Percentiles rank a stretch among this genome's conserved stretches.
These are phyloP conservation scores for Gastrophryne carolinensis DNA, from an alignment of 2,797 vertebrate genomes.

Conservation along the genomic window DNA sequence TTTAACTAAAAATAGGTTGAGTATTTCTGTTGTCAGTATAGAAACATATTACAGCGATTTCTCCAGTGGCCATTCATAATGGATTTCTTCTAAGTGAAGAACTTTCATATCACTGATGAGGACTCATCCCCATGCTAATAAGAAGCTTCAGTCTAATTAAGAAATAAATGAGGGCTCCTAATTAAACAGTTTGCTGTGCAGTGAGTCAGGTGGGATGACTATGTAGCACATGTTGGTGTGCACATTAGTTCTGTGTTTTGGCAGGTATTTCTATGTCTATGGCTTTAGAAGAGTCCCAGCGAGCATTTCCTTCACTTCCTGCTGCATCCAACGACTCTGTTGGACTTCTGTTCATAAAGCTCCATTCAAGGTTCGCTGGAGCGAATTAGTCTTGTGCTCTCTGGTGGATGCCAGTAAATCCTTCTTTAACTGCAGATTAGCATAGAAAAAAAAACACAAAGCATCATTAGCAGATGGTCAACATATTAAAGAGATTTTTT, in stretches of 20 bases:
- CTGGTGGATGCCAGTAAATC: slow-evolving; percentile 29
- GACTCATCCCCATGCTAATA: slow-evolving; percentile 36
- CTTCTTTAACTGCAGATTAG: slow-evolving; percentile 18
- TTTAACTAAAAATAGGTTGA: slow-evolving; percentile 4
- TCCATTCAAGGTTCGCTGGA: slow-evolving; percentile 1
- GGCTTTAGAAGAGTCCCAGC: background rate
- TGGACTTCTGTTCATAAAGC: background rate
- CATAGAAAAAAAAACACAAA: slow-evolving; percentile 25
- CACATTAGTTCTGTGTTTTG: slow-evolving; percentile 25
- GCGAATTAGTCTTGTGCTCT: slow-evolving; percentile 3
- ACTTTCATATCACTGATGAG: slow-evolving; percentile 38
- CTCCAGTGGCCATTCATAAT: slow-evolving; percentile 34
- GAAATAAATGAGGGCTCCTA: slow-evolving; percentile 47
- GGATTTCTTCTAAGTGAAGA: slow-evolving; percentile 45
- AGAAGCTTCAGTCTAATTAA: slow-evolving; percentile 47
- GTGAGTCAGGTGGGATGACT: slow-evolving; percentile 30
- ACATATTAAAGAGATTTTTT: background rate
- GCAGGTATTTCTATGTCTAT: slow-evolving; percentile 22
- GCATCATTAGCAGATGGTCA: slow-evolving; percentile 30
- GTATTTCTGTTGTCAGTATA: slow-evolving; percentile 9
- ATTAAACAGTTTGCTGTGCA: slow-evolving; percentile 34
- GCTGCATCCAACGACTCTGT: background rate
- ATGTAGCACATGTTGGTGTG: slow-evolving; percentile 24
- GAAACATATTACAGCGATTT: slow-evolving; percentile 33
- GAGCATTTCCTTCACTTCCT: background rate